Base-by-base conservation (phyloP, 1,140 invertebrate genomes). In the Zaprionus kolodkinae region DNA sequence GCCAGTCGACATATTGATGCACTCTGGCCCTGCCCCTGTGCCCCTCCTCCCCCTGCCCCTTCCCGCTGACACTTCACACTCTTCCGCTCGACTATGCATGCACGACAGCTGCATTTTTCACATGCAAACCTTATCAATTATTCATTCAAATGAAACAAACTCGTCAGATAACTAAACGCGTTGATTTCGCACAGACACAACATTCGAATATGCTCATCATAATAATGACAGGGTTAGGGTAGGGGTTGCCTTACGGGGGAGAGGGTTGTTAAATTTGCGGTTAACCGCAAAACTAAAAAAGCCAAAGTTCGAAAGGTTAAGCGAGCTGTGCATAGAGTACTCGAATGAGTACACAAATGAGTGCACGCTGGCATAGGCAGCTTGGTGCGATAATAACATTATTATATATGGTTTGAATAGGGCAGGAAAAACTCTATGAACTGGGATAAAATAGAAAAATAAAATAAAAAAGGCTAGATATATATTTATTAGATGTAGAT, bases 31-130 rank as follows among this genome's bases (percentile, higher is more conserved):
- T 48, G 43, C 17, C 17, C 17, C 17, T 11, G 2, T 9, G 10
- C 17, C 4, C 15, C n/a, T 43, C 5, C 40, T 15, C 12, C 40
- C 35, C 7, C 33, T 1, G 6, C 45, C 17, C 6, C 0, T 21
- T 7, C 10, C 10, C 15, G 3, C 1, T 25, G 17, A 2, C 27
- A 30, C 27, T 30, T 30, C 27, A 5, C 27, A 7, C 45, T 21
- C 9, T 48, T 48, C 17, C 45, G 15, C 45, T 6, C 11, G 40
- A 35, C 21, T 48, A 45, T 52, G 65, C 35, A 25, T 40, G 15
- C 21, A 36, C 11, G 67, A 61, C 78, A 76, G 71, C 77, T 77
- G 79, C 64, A 81, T 77, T 81, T 81, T 72, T 40, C 67, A 25
- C 45, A 50, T 50, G 45, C 45, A 6, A 12, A 17, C 27, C 11